These are phyloP conservation scores for Sorex maritimensis DNA, from an alignment of 2,797 vertebrate species.

Conservation along the genomic window DNA sequence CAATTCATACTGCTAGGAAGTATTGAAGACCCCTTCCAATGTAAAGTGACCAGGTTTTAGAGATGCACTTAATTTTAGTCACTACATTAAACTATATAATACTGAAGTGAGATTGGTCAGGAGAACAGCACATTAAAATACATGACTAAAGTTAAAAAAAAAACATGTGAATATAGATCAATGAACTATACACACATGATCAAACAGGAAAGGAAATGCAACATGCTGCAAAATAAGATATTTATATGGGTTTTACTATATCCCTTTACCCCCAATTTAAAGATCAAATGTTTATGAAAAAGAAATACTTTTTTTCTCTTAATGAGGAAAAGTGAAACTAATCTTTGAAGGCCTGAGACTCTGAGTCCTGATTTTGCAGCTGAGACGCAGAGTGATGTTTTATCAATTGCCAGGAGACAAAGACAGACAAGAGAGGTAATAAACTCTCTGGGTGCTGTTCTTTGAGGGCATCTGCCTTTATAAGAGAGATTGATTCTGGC, in stretches of 20 bases:
- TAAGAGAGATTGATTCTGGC: conserved; percentile 63
- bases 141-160: not conserved
- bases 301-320: not conserved
- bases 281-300: not conserved
- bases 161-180: not conserved
- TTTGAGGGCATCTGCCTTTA: conserved; percentile 56
- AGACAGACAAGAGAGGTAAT: conserved; percentile 42
- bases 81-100: not conserved
- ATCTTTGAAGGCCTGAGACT: not conserved
- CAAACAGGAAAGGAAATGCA: not conserved
- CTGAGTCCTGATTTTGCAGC: not conserved
- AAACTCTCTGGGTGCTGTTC: conserved; percentile 55
- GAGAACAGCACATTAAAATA: not conserved
- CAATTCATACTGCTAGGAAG: not conserved
- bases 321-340: not conserved
- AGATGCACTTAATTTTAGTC: not conserved
- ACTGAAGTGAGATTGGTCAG: not conserved
- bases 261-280: not conserved
- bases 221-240: not conserved
- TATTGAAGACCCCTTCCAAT: not conserved
- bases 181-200: not conserved
- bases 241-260: not conserved
- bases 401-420: conserved; percentile 67
- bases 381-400: not conserved
- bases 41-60: not conserved